Evolutionary conservation across 2,888 invertebrate genomes (phyloP), one percentile per base, ranked within the genome.

Genomic region (Macrosiphum euphorbiae): DNA sequence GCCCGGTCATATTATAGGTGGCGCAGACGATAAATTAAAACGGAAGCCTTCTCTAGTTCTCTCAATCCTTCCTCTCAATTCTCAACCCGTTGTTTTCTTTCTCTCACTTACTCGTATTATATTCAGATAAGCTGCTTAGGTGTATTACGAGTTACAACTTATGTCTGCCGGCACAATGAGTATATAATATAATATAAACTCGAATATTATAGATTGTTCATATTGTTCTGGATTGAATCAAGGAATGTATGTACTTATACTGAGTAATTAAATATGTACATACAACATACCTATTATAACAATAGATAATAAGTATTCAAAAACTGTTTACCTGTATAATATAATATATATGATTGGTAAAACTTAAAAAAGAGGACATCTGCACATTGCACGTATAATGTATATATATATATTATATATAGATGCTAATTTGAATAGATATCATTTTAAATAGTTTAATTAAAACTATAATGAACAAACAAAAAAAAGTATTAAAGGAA

Each of bases 21-120:
- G 94, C 93, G 67, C 90, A 88, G 88, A 93, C 93, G 16, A 93
- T 93, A 93, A 94, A 93, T 94, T 90, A 67, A 90, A 87, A 90
- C 92, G 90, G 94, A 91, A 94, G 92, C 90, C 93, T 91, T 94
- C 88, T 90, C 58, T 55, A 55, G 55, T 55, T 55, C 4, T 26
- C 67, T 91, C 90, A 88, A 88, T 92, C 44, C 78, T 90, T 67
- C 50, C 87, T 86, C 61, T 90, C 90, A 28, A 78, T 44, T 47
- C 13, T 78, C 35, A 78, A 47, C 44, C 55, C 47, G 58, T 58
- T 78, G 35, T 52, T 47, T 13, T 88, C 88, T 89, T 26, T 86
- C 58, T 67, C 67, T 87, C 90, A 90, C n/a, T 90, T 35, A 7
- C 61, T 58, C 13, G 41, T 58, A 58, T 91, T 86, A 86, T 92